phyloP scores from a whole-genome alignment of 2,888 invertebrate species.

The Himalopsyche kuldschensis region DNA sequence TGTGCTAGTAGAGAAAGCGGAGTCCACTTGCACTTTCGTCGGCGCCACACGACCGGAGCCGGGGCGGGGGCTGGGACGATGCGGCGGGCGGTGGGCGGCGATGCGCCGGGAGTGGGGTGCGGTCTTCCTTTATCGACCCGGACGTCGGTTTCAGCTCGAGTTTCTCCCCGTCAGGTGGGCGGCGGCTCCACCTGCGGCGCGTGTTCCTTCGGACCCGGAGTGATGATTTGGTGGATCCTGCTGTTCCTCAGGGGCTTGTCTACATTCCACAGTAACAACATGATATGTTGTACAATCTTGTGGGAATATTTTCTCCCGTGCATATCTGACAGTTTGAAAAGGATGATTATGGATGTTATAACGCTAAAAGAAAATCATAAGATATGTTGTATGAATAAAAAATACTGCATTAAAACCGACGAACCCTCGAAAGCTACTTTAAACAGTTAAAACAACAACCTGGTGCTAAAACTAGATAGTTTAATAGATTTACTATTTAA shows the following conservation, averaged over 20 bases:
- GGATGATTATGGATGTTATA: too few species aligned
- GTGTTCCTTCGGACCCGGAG: neutral
- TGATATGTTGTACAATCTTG: too few species aligned
- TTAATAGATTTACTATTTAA: too few species aligned
- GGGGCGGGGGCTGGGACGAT: constrained; percentile 5
- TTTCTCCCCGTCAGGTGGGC: constrained; percentile 18
- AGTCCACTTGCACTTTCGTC: constrained; percentile 39
- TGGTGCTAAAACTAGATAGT: too few species aligned
- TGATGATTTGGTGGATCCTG: neutral
- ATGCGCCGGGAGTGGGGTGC: constrained; percentile 28
- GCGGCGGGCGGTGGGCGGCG: constrained; percentile 9
- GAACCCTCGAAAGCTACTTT: too few species aligned
- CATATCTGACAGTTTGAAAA: too few species aligned
- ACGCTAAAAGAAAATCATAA: too few species aligned
- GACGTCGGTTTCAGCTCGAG: constrained; percentile 4
- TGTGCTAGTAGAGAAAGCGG: constrained; percentile 40
- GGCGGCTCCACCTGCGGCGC: neutral
- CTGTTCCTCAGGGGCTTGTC: neutral
- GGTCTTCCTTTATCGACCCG: constrained; percentile 35
- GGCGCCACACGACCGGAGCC: constrained; percentile 15
- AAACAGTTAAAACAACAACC: too few species aligned
- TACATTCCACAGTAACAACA: too few species aligned
- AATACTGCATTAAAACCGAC: too few species aligned
- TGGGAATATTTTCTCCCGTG: too few species aligned
- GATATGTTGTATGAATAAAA: too few species aligned